Conservation (phyloP, 2,797 vertebrate genomes). For the Hyperoplus immaculatus region DNA sequence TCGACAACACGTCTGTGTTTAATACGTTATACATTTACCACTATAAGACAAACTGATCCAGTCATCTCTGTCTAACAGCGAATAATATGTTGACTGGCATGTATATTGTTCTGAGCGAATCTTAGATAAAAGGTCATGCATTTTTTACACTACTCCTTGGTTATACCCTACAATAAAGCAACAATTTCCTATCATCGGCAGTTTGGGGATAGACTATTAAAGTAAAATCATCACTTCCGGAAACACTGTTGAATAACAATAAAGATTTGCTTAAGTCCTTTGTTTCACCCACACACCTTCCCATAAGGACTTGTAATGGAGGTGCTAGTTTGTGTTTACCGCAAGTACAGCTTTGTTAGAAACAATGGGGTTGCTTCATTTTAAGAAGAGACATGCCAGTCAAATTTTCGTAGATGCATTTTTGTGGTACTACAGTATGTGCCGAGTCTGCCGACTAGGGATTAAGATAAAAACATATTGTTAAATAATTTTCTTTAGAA, state of each 20-base stretch:
- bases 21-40: conserved; percentile 15
- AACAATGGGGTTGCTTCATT: neutral
- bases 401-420: no score
- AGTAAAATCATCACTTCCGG: conserved; percentile 44
- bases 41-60: conserved; percentile 18
- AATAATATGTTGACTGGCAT: conserved; percentile 23
- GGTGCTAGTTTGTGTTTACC: neutral
- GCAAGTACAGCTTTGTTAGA: neutral
- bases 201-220: conserved; percentile 37
- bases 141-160: conserved; percentile 22
- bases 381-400: neutral
- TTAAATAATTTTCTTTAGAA: no score
- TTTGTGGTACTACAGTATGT: no score
- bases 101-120: conserved; percentile 35
- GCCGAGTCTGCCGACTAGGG: no score
- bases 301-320: conserved; percentile 5
- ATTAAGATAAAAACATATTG: no score
- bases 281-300: neutral
- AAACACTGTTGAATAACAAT: neutral
- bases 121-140: conserved; percentile 41
- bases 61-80: conserved; percentile 16
- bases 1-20: conserved; percentile 16
- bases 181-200: conserved; percentile 57
- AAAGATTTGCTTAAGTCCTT: conserved; percentile 8
- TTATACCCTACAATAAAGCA: conserved; percentile 41